These are phyloP conservation scores for Galagoides demidoff DNA, from an alignment of 2,797 vertebrate species.

Conservation along the genomic window DNA sequence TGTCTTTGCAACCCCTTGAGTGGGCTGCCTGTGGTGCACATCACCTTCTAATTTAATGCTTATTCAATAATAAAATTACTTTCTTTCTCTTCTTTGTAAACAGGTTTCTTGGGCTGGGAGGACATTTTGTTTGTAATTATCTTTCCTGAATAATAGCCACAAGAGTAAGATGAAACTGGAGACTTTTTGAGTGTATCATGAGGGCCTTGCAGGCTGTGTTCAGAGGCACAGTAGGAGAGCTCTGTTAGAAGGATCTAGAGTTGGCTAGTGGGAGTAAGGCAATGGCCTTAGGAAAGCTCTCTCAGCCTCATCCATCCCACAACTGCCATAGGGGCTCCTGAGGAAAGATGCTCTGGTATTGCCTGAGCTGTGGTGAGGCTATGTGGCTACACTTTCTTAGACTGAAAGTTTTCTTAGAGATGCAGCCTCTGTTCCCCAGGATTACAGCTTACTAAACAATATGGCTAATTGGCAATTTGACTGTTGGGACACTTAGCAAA, in stretches of 20 bases:
- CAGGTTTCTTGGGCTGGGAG: not conserved
- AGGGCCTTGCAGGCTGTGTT: not conserved
- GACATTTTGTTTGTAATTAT: not conserved
- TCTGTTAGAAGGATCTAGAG: not conserved
- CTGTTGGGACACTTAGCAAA: not conserved
- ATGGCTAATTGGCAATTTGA: not conserved
- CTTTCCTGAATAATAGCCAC: not conserved
- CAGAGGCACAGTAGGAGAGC: not conserved
- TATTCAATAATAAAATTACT: not conserved
- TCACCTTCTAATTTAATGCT: not conserved
- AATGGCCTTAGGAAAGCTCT: not conserved
- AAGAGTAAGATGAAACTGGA: not conserved
- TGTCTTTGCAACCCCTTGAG: not conserved
- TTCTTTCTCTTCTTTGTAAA: not conserved
- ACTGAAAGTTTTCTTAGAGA: not conserved
- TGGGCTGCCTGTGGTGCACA: not conserved
- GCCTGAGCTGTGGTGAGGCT: not conserved
- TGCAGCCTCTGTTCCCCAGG: not conserved
- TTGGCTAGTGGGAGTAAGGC: not conserved
- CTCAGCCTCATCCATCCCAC: not conserved
- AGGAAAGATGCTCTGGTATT: not conserved
- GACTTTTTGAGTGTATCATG: not conserved
- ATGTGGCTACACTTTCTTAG: not conserved
- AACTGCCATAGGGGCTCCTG: not conserved
- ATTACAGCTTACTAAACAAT: not conserved